A percentile compares a stretch with the other conserved stretches of the same genome.
These are phyloP conservation scores for Xanthia togata DNA, from an alignment of 2,888 invertebrate species.

Conservation along the genomic window DNA sequence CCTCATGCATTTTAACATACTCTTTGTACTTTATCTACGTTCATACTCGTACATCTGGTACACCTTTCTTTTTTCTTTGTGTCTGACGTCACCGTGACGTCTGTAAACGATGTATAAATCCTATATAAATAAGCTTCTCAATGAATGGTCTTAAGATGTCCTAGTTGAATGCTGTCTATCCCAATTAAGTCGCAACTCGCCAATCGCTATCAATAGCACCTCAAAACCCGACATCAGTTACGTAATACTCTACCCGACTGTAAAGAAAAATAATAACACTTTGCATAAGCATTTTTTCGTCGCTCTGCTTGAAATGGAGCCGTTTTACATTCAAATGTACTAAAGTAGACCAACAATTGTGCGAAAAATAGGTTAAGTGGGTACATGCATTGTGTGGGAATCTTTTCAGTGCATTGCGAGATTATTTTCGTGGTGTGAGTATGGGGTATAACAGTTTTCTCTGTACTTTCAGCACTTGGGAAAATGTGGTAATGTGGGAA, in stretches of 20 bases:
- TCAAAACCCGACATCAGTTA: constrained; percentile 69
- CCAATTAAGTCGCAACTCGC: constrained; percentile 3
- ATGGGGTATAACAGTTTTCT: constrained; percentile 10
- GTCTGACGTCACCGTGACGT: too few relatives aligned
- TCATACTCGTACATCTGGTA: too few relatives aligned
- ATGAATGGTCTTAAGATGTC: not conserved
- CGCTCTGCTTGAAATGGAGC: constrained; percentile 73
- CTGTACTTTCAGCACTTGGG: not conserved
- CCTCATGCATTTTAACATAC: too few relatives aligned
- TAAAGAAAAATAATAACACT: constrained; percentile 88
- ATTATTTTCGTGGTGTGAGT: constrained; percentile 30
- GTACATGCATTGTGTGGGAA: constrained; percentile 65
- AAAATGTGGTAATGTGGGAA: not conserved
- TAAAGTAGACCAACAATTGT: constrained; percentile 73
- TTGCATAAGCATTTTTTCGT: constrained; percentile 88
- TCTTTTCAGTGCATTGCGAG: constrained; percentile 57
- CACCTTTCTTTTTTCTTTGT: too few relatives aligned
- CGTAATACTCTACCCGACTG: constrained; percentile 72
- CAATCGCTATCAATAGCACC: constrained; percentile 70
- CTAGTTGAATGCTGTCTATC: too few relatives aligned
- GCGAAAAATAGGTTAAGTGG: constrained; percentile 76
- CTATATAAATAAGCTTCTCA: not conserved
- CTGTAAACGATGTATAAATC: too few relatives aligned
- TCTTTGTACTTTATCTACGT: too few relatives aligned
- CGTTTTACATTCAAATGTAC: constrained; percentile 81